Evolutionary conservation across 1,140 invertebrate genomes (phyloP), one percentile per base, ranked within the genome.

Genomic region (Galleria mellonella): DNA sequence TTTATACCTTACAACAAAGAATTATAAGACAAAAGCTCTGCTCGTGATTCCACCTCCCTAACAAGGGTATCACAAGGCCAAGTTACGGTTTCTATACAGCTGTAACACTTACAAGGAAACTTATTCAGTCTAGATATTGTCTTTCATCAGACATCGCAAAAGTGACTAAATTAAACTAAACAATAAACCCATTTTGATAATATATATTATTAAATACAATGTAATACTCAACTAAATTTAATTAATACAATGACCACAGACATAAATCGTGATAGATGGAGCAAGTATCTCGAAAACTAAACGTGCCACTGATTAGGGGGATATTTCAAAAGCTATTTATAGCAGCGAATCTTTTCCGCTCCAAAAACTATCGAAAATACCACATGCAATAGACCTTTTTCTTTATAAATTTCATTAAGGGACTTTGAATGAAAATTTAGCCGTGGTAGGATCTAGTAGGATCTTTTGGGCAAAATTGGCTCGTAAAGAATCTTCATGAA

Each of bases 101-200:
- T 58, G 43, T 55, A 56, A 71, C 50, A 60, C 41, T 55, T 68
- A 70, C 50, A 61, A 59, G 61, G 66, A 61, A 79, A 77, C 72
- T 76, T 76, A 72, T 77, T 79, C 71, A 77, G 74, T 78, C 72
- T 77, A 78, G 48, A 67, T 71, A 72, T 77, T 69, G 70, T 72
- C 70, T 79, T 75, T 72, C 52, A 51, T 67, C 44, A 73, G 69
- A 78, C 71, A 74, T 67, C 46, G 58, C 67, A 70, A 72, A 54
- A 64, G n/a, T 69, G 62, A 72, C 59, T 71, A 72, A 72, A 63
- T 68, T 60, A 72, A 62, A 67, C 54, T 69, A 64, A 47, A 58
- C 49, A 53, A 66, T 62, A 66, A 65, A 63, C 55, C 61, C 59
- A 65, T 67, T 47, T 61, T 47, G 49, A 58, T 56, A 64, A 63